Base-by-base conservation (phyloP, 1,140 invertebrate genomes). In the Lucilia cuprina region DNA sequence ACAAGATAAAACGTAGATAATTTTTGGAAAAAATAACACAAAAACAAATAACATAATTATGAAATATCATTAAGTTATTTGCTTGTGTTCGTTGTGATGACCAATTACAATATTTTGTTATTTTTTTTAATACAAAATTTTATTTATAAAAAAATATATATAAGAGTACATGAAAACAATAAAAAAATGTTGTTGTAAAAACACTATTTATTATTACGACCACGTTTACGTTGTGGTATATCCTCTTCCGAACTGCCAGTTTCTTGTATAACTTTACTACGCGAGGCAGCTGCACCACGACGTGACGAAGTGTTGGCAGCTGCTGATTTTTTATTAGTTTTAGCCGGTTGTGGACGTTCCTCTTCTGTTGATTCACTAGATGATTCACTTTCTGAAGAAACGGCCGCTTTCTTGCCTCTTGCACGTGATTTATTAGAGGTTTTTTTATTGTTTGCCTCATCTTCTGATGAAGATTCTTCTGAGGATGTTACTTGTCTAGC, bases 231-330 rank as follows among this genome's bases (percentile, higher is more conserved):
- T 75, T 84, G 84, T 7, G 84, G 84, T 35, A 50, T 70, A 2
- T 77, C 84, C 41, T 84, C 82, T 10, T 84, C 84, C 5, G 84
- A 84, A 74, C 84, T 84, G 17, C 41, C 84, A 25, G 84, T 82
- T n/a, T 84, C 84, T 47, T 83, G 80, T 35, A 84, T 84, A 41
- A 84, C 84, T 84, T 83, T 83, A 47, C 55, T 84, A 30, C 77
- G 83, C 49, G 35, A 49, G 21, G 25, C 14, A 30, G 13, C 60
- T 3, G 25, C 70, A 34, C 78, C 30, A 19, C 65, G 49, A 2
- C 55, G 49, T 17, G 75, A 55, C 17, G 82, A 82, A 17, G 25
- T 35, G 13, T 14, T 65, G 14, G 47, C 14, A 10, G 30, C 41
- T 2, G 30, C 35, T 0, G 30, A 21, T 17, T 55, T 82, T 82